Base-by-base conservation (phyloP, 2,888 invertebrate species). In the Monoplex corrugatus region DNA sequence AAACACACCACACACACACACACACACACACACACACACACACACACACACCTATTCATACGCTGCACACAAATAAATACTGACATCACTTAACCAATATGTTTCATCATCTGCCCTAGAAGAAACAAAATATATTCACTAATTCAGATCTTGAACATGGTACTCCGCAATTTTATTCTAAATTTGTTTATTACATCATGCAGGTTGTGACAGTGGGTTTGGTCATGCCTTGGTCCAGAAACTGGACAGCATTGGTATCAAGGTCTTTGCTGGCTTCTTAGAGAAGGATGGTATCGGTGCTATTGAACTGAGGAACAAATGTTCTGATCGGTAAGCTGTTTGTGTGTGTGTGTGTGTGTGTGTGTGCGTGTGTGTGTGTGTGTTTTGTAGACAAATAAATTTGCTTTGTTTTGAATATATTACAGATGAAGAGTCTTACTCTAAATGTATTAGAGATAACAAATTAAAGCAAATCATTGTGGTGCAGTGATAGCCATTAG, bases 141-240 rank as follows among this genome's bases (percentile, higher is more conserved):
- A 13, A 50, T 19, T 19, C 16, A 50, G 16, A 50, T 50, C 50
- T 50, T 50, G 50, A n/a, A 5, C n/a, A 10, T 72, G 28, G 57
- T 57, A 57, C 19, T 23, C 1, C 50, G 16, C 50, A 50, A 50
- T 50, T 63, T 23, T 8, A 63, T 2, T 23, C 23, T 35, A 13
- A 35, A 8, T 19, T 32, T 13, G 35, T 38, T 19, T 35, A 38
- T 1, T 83, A 13, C 32, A 45, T 83, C 43, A 92, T 92, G 6
- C 89, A 95, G 96, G 95, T 40, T 96, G 96, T 94, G 96, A 96
- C 89, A 93, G 92, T 91, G 96, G 96, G 19, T 95, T 95, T 93
- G 96, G 96, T 35, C 92, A 94, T 92, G 94, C 94, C 5, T 91
- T 96, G n/a, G 95, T 94, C 43, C 93, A 94, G 89, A 95, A 95